Percentiles rank a stretch among this genome's conserved stretches.
Conservation (phyloP, 2,797 vertebrate species). For the Myioborus melanocephalus region DNA sequence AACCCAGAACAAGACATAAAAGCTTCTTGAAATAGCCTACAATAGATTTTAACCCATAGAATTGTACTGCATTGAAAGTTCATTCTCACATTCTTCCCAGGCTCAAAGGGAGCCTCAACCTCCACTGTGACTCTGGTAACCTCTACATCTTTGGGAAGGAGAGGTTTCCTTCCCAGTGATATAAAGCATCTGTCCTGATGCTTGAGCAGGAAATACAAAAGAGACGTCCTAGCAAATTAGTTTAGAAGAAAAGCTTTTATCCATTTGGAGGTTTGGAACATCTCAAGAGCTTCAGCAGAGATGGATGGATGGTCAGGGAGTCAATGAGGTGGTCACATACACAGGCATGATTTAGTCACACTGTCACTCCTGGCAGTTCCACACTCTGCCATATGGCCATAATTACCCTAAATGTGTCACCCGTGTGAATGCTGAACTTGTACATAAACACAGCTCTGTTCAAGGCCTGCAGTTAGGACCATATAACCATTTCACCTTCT, state of each 20-base stretch:
- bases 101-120: not conserved
- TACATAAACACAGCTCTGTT: not conserved
- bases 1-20: not conserved
- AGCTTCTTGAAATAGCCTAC: not conserved
- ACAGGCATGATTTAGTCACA: not conserved
- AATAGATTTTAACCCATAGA: not conserved
- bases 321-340: not conserved
- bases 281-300: not conserved
- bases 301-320: slow-evolving; percentile 4
- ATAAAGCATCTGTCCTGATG: not conserved
- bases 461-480: not conserved
- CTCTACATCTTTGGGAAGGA: not conserved
- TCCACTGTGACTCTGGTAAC: not conserved
- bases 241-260: not conserved
- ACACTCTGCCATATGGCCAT: not conserved
- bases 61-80: not conserved
- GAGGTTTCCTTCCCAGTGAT: slow-evolving; percentile 1
- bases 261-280: not conserved
- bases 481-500: not conserved
- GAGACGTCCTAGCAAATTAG: not conserved
- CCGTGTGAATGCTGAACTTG: not conserved
- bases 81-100: not conserved
- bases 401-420: not conserved
- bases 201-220: not conserved
- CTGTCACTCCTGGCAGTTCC: not conserved